Evolutionary conservation across 2,888 invertebrate species (phyloP), one percentile per base, ranked within the genome.

Genomic region (Leptogaster cylindrica): DNA sequence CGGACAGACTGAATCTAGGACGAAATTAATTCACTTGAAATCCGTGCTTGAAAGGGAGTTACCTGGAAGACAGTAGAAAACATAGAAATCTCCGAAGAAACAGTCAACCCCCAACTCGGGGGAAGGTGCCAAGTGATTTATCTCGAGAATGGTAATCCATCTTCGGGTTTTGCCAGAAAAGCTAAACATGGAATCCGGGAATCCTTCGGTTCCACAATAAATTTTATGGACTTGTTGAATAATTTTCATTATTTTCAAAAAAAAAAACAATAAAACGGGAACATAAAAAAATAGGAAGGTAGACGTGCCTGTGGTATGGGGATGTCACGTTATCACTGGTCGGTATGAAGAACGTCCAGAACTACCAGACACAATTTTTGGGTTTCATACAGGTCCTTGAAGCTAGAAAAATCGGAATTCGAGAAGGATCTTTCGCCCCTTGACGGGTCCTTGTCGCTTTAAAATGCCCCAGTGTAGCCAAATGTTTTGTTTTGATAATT

Each of bases 201-300:
- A 69, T 69, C 64, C 69, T 64, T 55, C 44, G 61, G 65, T 68
- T 67, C 48, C 48, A 67, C 67, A 69, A 69, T 69, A 69, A 69
- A 69, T 69, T 69, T 68, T 50, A 63, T 61, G 68, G 66, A 68
- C 68, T 68, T 68, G 68, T 68, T 68, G 68, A 68, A 68, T 68
- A 68, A 68, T 68, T 68, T 55, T 68, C 61, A 61, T 61, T 61
- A 44, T 44, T 61, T 61, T 44, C 27, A 61, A 61, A 58, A 61
- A 61, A 41, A n/a, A n/a, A n/a, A n/a, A n/a, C n/a, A n/a, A n/a
- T n/a, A n/a, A n/a, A n/a, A n/a, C n/a, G n/a, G n/a, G n/a, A n/a
- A n/a, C n/a, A n/a, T n/a, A n/a, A n/a, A n/a, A n/a, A n/a, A n/a
- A n/a, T n/a, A n/a, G n/a, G n/a, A n/a, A n/a, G n/a, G n/a, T n/a